phyloP scores from a whole-genome alignment of 1,140 invertebrate genomes.

The Rhyzopertha dominica region DNA sequence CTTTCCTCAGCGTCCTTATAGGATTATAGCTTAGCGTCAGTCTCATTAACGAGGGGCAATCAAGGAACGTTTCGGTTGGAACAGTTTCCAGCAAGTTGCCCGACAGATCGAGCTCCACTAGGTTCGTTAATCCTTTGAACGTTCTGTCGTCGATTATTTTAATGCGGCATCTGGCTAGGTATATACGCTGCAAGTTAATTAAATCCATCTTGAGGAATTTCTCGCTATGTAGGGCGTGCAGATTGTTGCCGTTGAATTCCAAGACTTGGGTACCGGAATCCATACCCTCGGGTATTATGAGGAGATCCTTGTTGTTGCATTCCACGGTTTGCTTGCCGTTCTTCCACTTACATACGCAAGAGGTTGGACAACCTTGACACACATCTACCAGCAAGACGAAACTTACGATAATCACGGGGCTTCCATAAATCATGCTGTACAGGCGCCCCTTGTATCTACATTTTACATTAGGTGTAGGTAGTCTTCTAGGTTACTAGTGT shows the following conservation, averaged over 20 bases:
- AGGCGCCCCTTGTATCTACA: no score
- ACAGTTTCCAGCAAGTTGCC: conserved; percentile 71
- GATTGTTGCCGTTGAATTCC: conserved; percentile 74
- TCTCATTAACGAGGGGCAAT: conserved; percentile 72
- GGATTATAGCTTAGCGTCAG: conserved; percentile 75
- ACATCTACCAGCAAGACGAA: conserved; percentile 18
- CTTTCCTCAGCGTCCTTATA: conserved; percentile 60
- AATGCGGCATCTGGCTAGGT: conserved; percentile 68
- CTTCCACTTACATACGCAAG: conserved; percentile 86
- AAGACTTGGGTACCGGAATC: conserved; percentile 81
- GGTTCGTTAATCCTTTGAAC: conserved; percentile 75
- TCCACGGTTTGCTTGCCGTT: conserved; percentile 84
- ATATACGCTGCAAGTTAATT: conserved; percentile 83
- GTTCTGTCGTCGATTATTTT: conserved; percentile 69
- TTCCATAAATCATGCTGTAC: no score
- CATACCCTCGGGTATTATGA: conserved; percentile 69
- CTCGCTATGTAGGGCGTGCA: conserved; percentile 67
- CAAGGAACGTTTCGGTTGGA: conserved; percentile 69
- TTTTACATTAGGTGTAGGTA: no score
- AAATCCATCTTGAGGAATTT: conserved; percentile 70
- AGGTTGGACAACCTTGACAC: conserved; percentile 58
- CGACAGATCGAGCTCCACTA: conserved; percentile 82
- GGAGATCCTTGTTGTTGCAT: conserved; percentile 67
- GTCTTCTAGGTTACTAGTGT: no score
- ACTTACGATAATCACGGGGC: conserved; percentile 6